Percentiles rank a stretch among this genome's conserved stretches.
Evolutionary conservation across 2,797 vertebrate species (phyloP).

Genomic region (Vespertilio murinus): DNA sequence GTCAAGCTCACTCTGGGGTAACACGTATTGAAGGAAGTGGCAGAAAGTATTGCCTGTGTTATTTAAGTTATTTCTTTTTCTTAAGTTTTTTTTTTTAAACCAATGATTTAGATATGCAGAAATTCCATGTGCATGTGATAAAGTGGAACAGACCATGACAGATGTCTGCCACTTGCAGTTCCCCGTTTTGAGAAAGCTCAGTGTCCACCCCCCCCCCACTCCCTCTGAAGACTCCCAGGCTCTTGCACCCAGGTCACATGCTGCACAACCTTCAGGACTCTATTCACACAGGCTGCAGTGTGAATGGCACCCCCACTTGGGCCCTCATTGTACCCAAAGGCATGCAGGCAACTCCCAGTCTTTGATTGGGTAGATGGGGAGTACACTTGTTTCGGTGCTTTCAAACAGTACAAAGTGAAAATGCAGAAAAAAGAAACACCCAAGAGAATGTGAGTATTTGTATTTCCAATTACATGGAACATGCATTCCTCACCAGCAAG

Average conservation of each 20-base stretch:
- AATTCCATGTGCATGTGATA: slow-evolving; percentile 27
- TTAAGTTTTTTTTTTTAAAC: slow-evolving; percentile 22
- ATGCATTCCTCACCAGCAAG: slow-evolving; percentile 36
- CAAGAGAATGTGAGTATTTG: slow-evolving; percentile 30
- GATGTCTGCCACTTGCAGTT: not conserved
- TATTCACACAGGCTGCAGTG: not conserved
- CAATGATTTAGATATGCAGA: slow-evolving; percentile 9
- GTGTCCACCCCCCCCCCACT: not conserved
- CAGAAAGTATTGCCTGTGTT: not conserved
- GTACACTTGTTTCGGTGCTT: not conserved
- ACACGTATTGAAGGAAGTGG: not conserved
- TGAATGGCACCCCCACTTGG: not conserved
- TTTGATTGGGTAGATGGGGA: not conserved
- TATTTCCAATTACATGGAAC: slow-evolving; percentile 67
- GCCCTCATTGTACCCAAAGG: not conserved
- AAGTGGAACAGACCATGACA: not conserved
- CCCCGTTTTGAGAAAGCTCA: not conserved
- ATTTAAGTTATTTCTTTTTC: slow-evolving; percentile 44
- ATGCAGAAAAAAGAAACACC: slow-evolving; percentile 36
- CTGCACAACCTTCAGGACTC: not conserved
- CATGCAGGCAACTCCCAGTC: not conserved
- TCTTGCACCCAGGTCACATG: not conserved
- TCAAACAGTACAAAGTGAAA: slow-evolving; percentile 22
- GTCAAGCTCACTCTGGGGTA: not conserved
- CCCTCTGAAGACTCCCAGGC: not conserved